These are phyloP conservation scores for Corythaeola cristata DNA, from an alignment of 2,113 vertebrate species.

Conservation along the genomic window DNA sequence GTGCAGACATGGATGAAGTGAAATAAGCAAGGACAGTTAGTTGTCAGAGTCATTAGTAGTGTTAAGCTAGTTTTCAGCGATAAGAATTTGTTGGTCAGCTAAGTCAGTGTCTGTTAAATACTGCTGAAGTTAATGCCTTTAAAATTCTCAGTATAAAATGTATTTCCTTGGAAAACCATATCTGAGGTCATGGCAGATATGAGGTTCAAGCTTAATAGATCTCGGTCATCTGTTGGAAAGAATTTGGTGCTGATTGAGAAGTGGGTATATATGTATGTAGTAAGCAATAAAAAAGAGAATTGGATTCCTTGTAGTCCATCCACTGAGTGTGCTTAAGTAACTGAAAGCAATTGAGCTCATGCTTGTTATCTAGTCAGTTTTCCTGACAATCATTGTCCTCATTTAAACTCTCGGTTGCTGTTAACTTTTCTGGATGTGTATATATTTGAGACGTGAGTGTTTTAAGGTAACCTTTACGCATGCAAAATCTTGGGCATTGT, in stretches of 20 bases:
- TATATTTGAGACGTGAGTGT: neutral
- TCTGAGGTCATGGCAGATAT: neutral
- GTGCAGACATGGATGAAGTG: neutral
- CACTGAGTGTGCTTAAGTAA: neutral
- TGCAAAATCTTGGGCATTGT: fast-evolving
- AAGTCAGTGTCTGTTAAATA: neutral
- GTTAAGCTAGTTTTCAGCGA: neutral
- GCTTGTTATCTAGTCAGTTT: neutral
- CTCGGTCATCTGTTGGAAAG: neutral
- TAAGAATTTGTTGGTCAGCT: neutral
- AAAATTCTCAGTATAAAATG: neutral
- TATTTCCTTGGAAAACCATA: neutral
- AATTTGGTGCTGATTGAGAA: neutral
- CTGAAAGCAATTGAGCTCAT: neutral
- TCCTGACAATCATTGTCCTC: neutral
- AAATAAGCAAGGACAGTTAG: neutral
- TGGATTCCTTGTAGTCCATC: neutral
- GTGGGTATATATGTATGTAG: neutral
- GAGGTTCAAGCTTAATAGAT: neutral
- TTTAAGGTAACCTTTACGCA: neutral
- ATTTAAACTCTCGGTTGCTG: neutral
- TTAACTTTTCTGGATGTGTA: neutral
- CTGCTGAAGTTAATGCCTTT: neutral
- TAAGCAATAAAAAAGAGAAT: neutral
- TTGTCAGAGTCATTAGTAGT: neutral